Conservation (phyloP, 2,113 vertebrate species). For the Mastomys coucha region DNA sequence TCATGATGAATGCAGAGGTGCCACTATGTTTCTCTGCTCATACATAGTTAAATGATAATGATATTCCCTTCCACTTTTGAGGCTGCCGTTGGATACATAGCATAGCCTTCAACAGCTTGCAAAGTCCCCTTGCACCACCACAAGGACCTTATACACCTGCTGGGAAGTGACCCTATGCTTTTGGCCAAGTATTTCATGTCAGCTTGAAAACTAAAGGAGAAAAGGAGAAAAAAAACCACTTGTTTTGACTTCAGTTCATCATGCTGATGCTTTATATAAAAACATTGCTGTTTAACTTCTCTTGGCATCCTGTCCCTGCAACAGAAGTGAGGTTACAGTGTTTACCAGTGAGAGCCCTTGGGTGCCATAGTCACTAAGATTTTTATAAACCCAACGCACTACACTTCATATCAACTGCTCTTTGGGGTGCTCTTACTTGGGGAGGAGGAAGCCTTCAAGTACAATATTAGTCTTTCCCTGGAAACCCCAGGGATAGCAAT, state of each 20-base stretch:
- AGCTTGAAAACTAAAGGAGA: slow-evolving; percentile 8
- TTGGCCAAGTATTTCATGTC: background rate
- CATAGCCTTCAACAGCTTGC: background rate
- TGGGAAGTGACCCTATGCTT: background rate
- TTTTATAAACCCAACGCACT: slow-evolving; percentile 70
- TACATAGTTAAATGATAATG: background rate
- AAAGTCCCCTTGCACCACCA: background rate
- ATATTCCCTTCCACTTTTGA: slow-evolving; percentile 18
- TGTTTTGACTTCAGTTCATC: slow-evolving; percentile 33
- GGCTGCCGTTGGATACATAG: background rate
- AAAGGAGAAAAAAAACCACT: background rate
- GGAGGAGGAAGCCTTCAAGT: background rate
- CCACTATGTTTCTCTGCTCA: background rate
- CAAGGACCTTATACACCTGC: background rate
- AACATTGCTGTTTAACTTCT: background rate
- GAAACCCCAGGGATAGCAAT: slow-evolving; percentile 44
- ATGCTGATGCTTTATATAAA: slow-evolving; percentile 19
- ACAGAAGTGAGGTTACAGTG: slow-evolving; percentile 19
- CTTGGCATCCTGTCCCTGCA: slow-evolving; percentile 18
- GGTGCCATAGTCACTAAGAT: slow-evolving; percentile 61
- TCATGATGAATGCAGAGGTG: background rate
- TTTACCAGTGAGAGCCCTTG: slow-evolving; percentile 41
- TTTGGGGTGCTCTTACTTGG: slow-evolving; percentile 50
- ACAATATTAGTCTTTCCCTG: slow-evolving; percentile 55
- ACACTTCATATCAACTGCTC: slow-evolving; percentile 65